Percentiles rank a stretch among this genome's conserved stretches.
These are phyloP conservation scores for Pseudocheirus occidentalis DNA, from an alignment of 2,797 vertebrate species.

Conservation along the genomic window DNA sequence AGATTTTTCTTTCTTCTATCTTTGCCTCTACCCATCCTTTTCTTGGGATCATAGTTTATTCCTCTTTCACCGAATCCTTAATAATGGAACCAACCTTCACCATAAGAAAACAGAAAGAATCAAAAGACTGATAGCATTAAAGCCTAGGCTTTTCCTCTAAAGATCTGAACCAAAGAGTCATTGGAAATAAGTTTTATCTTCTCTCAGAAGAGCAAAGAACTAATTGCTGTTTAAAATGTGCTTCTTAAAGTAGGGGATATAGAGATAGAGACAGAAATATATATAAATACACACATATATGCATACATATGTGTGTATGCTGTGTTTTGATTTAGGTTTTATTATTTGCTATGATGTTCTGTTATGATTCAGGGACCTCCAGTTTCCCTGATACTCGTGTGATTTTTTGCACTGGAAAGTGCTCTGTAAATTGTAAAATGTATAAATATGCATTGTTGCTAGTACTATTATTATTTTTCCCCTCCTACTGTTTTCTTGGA, in stretches of 20 bases:
- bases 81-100: not conserved
- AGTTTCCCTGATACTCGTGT: not conserved
- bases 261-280: not conserved
- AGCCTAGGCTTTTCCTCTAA: not conserved
- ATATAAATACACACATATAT: not conserved
- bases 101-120: not conserved
- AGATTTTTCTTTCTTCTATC: not conserved
- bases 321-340: not conserved
- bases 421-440: not conserved
- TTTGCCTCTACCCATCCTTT: not conserved
- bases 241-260: not conserved
- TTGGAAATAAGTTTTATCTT: not conserved
- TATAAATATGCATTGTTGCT: not conserved
- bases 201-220: not conserved
- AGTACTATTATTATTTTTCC: not conserved
- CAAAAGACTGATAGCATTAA: not conserved
- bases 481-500: not conserved
- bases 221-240: not conserved
- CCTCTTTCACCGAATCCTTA: not conserved
- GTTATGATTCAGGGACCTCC: conserved; percentile 9
- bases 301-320: no score
- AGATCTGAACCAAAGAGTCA: not conserved
- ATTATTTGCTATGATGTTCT: conserved; percentile 4
- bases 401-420: conserved; percentile 5
- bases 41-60: not conserved